These are phyloP conservation scores for Steatocranus sp. DNA, from an alignment of 2,797 vertebrate species.

Conservation along the genomic window DNA sequence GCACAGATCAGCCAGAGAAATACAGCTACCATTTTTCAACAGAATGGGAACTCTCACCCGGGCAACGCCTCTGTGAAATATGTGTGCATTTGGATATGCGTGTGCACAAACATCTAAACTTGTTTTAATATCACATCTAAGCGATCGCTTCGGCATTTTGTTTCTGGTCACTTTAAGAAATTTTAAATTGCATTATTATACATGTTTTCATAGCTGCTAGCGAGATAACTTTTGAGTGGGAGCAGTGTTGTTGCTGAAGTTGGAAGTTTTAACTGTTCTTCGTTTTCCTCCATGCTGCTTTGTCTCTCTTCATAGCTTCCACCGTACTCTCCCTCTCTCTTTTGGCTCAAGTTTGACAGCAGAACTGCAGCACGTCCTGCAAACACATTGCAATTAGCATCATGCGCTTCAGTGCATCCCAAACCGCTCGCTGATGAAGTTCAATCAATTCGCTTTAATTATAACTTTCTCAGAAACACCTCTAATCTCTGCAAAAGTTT, in stretches of 20 bases:
- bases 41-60: conserved; percentile 14
- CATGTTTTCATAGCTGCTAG: neutral
- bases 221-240: neutral
- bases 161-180: neutral
- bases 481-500: conserved; percentile 56
- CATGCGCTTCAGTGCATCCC: conserved; percentile 46
- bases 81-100: neutral
- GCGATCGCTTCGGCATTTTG: neutral
- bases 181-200: neutral
- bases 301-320: neutral
- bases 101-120: neutral
- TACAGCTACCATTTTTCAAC: conserved; percentile 35
- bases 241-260: neutral
- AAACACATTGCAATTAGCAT: conserved; percentile 61
- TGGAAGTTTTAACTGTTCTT: neutral
- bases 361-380: conserved; percentile 26
- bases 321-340: neutral
- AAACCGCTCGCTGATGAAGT: conserved; percentile 53
- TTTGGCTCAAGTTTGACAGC: conserved; percentile 7
- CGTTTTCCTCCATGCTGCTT: neutral
- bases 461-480: conserved; percentile 50
- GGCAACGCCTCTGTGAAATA: conserved; percentile 6
- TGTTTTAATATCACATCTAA: neutral
- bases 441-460: conserved; percentile 69
- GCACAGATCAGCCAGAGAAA: conserved; percentile 52